A percentile compares a stretch with the other conserved stretches of the same genome.
Evolutionary conservation across 2,113 vertebrate genomes (phyloP).

Genomic region (Oxyruncus cristatus): DNA sequence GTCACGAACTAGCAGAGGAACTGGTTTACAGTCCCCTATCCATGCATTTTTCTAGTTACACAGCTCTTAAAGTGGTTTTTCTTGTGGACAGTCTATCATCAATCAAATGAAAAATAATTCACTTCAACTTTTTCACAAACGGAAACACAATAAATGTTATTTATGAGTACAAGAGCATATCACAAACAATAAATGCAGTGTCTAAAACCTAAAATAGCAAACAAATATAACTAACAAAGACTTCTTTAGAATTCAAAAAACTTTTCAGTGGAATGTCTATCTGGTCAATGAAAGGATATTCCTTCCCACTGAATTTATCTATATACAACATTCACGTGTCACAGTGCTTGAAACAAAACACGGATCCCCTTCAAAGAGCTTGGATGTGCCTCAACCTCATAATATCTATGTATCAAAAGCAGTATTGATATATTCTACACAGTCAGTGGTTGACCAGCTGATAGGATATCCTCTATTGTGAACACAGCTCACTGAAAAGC

Average conservation of each 20-base stretch:
- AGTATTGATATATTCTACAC: background rate
- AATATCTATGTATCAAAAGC: background rate
- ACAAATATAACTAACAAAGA: background rate
- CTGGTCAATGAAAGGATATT: background rate
- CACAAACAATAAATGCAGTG: background rate
- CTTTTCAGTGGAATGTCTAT: background rate
- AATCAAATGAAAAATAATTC: slow-evolving; percentile 6
- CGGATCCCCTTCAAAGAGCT: background rate
- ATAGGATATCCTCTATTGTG: background rate
- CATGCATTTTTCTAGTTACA: background rate
- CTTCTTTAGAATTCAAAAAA: background rate
- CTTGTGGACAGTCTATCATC: background rate
- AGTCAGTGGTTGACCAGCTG: background rate
- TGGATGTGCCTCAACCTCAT: background rate
- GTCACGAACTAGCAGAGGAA: background rate
- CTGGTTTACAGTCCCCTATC: background rate
- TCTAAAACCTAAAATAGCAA: background rate
- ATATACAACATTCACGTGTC: background rate
- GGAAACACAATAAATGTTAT: background rate
- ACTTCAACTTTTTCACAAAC: background rate
- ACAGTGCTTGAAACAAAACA: background rate
- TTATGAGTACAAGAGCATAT: background rate
- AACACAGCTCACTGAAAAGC: background rate
- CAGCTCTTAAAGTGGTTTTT: background rate
- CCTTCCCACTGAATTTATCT: background rate